These are phyloP conservation scores for Peromyscus melanophrys DNA, from an alignment of 2,797 vertebrate species.

Conservation along the genomic window DNA sequence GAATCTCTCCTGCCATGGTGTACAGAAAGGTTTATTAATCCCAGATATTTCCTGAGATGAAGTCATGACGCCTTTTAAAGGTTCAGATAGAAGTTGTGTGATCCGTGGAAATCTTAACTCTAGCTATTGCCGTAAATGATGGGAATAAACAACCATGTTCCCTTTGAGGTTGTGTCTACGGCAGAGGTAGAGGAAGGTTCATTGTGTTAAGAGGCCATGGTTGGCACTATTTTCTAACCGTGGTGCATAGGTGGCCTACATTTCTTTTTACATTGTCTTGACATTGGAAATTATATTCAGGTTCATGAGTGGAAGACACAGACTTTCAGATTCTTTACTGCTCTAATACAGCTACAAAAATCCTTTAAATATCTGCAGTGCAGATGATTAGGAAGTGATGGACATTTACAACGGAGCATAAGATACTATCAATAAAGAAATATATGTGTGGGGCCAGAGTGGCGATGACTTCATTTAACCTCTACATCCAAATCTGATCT, in stretches of 20 bases:
- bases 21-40: slow-evolving; percentile 11
- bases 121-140: background rate
- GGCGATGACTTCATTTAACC: background rate
- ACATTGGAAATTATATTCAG: slow-evolving; percentile 60
- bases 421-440: slow-evolving; percentile 15
- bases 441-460: background rate
- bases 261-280: slow-evolving; percentile 70
- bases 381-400: slow-evolving; percentile 29
- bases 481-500: slow-evolving; percentile 28
- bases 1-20: background rate
- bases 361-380: slow-evolving; percentile 38
- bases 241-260: slow-evolving; percentile 42
- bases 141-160: slow-evolving; percentile 48
- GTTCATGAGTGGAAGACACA: slow-evolving; percentile 50
- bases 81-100: background rate
- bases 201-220: background rate
- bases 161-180: slow-evolving; percentile 8
- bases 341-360: slow-evolving; percentile 45
- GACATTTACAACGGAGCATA: background rate
- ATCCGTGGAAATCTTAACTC: slow-evolving; percentile 39
- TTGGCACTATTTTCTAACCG: slow-evolving; percentile 44
- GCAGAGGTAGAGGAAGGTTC: slow-evolving; percentile 58
- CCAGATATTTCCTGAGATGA: slow-evolving; percentile 7
- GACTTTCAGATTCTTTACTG: slow-evolving; percentile 63
- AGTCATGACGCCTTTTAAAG: slow-evolving; percentile 28